A percentile compares a stretch with the other conserved stretches of the same genome.
Evolutionary conservation across 1,140 invertebrate species (phyloP).

Genomic region (Argopecten irradians): DNA sequence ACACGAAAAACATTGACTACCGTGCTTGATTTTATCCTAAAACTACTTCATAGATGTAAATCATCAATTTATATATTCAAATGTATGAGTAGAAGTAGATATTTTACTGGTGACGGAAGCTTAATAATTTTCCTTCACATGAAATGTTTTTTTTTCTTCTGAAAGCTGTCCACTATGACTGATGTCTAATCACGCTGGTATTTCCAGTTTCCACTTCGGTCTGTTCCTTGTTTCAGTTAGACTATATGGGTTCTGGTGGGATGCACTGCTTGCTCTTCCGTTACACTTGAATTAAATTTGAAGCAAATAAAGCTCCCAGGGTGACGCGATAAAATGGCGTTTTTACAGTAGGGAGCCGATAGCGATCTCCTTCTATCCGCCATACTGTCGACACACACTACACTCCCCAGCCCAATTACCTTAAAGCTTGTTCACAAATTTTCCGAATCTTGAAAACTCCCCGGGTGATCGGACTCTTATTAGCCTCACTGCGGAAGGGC

Average conservation of each 20-base stretch:
- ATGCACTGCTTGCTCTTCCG: slow-evolving; percentile 14
- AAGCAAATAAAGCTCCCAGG: slow-evolving; percentile 1
- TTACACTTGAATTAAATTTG: slow-evolving; percentile 23
- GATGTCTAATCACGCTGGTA: too few species aligned
- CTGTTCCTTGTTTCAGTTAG: too few species aligned
- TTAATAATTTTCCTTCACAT: too few species aligned
- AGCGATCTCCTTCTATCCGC: slow-evolving; percentile 39
- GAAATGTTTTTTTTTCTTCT: too few species aligned
- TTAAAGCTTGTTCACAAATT: slow-evolving; percentile 54
- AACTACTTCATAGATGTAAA: too few species aligned
- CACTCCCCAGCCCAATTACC: slow-evolving; percentile 51
- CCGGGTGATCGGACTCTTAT: slow-evolving; percentile 41
- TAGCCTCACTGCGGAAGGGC: slow-evolving; percentile 38
- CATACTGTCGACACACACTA: slow-evolving; percentile 43
- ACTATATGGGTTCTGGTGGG: neutral
- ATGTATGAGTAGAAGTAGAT: too few species aligned
- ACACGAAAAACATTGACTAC: too few species aligned
- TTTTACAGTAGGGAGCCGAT: slow-evolving; percentile 27
- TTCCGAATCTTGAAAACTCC: slow-evolving; percentile 46
- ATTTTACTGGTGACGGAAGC: too few species aligned
- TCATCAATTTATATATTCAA: too few species aligned
- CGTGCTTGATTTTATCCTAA: too few species aligned
- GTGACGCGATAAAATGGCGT: slow-evolving; percentile 20
- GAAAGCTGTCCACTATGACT: too few species aligned
- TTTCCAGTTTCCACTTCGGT: too few species aligned